A percentile compares a stretch with the other conserved stretches of the same genome.
phyloP scores from a whole-genome alignment of 2,888 invertebrate species.

The Synergus umbraculus region DNA sequence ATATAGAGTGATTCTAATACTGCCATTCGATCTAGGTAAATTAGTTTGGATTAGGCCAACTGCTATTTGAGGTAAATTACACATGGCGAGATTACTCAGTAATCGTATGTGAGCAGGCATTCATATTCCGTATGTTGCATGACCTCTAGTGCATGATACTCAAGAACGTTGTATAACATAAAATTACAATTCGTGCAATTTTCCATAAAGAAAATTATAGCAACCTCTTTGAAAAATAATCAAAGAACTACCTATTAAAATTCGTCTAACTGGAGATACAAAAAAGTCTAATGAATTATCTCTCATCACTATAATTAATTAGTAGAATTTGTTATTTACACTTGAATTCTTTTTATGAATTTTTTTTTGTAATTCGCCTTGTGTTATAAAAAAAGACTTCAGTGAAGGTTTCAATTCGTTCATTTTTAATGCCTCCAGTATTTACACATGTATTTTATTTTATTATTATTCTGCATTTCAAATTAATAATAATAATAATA shows the following conservation, averaged over 20 bases:
- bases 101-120: slow-evolving; percentile 4
- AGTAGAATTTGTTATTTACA: neutral
- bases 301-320: neutral
- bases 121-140: neutral
- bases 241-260: neutral
- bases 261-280: neutral
- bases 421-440: neutral
- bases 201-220: neutral
- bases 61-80: slow-evolving; percentile 3
- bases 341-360: neutral
- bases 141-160: neutral
- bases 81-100: neutral
- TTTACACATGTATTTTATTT: neutral
- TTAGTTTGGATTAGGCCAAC: neutral
- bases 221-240: neutral
- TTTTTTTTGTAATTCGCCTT: neutral
- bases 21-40: neutral
- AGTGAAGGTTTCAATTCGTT: neutral
- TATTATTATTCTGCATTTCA: neutral
- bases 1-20: neutral
- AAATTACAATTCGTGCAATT: neutral
- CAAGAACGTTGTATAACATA: neutral
- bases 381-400: neutral
- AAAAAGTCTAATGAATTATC: neutral
- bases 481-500: neutral